Percentiles rank a stretch among this genome's conserved stretches.
Conservation (phyloP, 2,888 invertebrate species). For the Pollenia labialis region DNA sequence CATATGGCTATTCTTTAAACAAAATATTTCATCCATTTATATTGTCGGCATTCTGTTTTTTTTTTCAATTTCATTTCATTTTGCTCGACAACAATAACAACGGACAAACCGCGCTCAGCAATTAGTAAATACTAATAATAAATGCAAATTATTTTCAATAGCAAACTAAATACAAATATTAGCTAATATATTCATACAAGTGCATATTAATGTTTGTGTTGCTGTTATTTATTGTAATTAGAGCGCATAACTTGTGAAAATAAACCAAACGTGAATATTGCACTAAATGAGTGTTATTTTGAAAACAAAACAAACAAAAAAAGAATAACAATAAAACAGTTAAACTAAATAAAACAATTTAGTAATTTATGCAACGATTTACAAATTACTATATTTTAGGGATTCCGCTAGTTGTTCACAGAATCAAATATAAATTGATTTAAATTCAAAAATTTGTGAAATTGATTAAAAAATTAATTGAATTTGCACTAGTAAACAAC, state of each 20-base stretch:
- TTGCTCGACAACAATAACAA: neutral
- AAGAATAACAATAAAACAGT: neutral
- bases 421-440: no score
- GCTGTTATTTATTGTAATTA: constrained; percentile 11
- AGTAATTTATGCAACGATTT: constrained; percentile 45
- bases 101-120: constrained; percentile 12
- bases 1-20: neutral
- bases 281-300: constrained; percentile 31
- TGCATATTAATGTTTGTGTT: neutral
- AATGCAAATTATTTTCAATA: constrained; percentile 57
- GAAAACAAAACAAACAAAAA: neutral
- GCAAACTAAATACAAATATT: constrained; percentile 15
- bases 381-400: neutral
- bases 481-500: no score
- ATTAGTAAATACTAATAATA: constrained; percentile 48
- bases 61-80: neutral
- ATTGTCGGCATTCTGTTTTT: neutral
- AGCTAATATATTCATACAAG: neutral
- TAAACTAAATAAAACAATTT: constrained; percentile 31
- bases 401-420: neutral
- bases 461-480: no score
- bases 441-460: no score
- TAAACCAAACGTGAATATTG: constrained; percentile 53
- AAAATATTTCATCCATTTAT: constrained; percentile 37
- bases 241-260: constrained; percentile 25